Evolutionary conservation across 2,888 invertebrate genomes (phyloP).

Genomic region (Automeris io): DNA sequence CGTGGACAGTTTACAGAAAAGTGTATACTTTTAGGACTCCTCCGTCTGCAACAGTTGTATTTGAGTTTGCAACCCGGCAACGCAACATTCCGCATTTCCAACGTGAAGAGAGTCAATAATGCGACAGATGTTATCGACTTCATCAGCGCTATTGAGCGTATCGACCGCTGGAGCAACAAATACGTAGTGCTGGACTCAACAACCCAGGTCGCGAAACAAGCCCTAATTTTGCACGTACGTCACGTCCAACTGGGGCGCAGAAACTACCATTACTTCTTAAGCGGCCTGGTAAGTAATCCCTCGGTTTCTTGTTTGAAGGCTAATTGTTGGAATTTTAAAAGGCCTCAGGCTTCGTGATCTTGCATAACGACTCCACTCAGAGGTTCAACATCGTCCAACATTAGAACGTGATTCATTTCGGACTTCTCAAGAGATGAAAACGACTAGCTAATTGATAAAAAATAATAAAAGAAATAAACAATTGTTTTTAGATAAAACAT

Average conservation of each 20-base stretch:
- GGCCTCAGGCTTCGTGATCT: constrained; percentile 4
- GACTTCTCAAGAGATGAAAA: neutral
- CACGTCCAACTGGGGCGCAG: constrained; percentile 90
- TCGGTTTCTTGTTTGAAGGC: constrained; percentile 14
- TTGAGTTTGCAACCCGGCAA: constrained; percentile 89
- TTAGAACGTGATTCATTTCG: neutral
- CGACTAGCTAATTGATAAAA: neutral
- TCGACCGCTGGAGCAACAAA: constrained; percentile 90
- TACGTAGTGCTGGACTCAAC: constrained; percentile 92
- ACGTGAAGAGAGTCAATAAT: constrained; percentile 89
- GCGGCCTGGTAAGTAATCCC: constrained; percentile 86
- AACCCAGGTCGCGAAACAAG: constrained; percentile 90
- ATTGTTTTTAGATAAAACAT: neutral
- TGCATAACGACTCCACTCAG: constrained; percentile 7
- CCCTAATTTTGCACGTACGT: constrained; percentile 90
- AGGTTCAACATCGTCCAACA: constrained; percentile 3
- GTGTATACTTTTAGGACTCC: constrained; percentile 87
- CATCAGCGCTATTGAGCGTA: constrained; percentile 85
- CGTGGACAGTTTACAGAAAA: too few species aligned
- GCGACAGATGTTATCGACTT: constrained; percentile 90
- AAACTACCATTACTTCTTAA: constrained; percentile 94
- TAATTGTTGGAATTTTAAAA: constrained; percentile 15
- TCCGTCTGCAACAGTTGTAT: constrained; percentile 94
- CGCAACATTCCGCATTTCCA: constrained; percentile 89
- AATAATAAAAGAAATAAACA: neutral